Conservation (phyloP, 1,140 invertebrate species). For the Akabosia matsudoensis region DNA sequence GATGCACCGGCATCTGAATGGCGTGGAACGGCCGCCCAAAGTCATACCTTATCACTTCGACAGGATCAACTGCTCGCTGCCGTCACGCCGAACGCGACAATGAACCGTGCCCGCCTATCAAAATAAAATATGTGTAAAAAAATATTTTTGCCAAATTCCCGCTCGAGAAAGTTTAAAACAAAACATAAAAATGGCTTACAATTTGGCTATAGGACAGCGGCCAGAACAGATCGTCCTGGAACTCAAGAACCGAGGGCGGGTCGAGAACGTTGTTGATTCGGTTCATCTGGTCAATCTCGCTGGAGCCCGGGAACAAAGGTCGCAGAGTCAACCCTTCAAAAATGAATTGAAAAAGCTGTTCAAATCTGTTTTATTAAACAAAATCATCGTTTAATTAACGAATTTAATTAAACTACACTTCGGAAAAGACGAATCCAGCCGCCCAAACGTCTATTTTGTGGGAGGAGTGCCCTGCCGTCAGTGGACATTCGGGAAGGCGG, state of each 20-base stretch:
- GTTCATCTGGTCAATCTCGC: constrained; percentile 66
- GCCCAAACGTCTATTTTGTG: constrained; percentile 72
- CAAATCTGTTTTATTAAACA: constrained; percentile 48
- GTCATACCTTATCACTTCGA: too few relatives aligned
- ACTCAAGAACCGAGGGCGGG: constrained; percentile 58
- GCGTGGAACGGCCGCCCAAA: too few relatives aligned
- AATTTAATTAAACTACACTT: constrained; percentile 59
- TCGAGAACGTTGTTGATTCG: constrained; percentile 65
- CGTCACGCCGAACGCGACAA: too few relatives aligned
- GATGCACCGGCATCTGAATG: too few relatives aligned
- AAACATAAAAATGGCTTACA: too few relatives aligned
- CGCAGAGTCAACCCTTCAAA: constrained; percentile 54
- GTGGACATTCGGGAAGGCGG: constrained; percentile 65
- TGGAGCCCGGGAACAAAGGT: constrained; percentile 65
- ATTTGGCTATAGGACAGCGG: constrained; percentile 59
- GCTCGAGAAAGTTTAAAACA: too few relatives aligned
- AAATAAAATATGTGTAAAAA: too few relatives aligned
- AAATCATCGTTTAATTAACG: too few relatives aligned
- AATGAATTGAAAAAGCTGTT: constrained; percentile 30
- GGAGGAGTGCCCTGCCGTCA: constrained; percentile 64
- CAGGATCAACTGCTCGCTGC: too few relatives aligned
- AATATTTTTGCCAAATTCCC: too few relatives aligned
- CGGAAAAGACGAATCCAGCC: constrained; percentile 67
- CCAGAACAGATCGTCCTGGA: constrained; percentile 55
- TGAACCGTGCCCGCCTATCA: too few relatives aligned